These are phyloP conservation scores for Drosophila kambysellisi DNA, from an alignment of 2,888 invertebrate genomes.

Conservation along the genomic window DNA sequence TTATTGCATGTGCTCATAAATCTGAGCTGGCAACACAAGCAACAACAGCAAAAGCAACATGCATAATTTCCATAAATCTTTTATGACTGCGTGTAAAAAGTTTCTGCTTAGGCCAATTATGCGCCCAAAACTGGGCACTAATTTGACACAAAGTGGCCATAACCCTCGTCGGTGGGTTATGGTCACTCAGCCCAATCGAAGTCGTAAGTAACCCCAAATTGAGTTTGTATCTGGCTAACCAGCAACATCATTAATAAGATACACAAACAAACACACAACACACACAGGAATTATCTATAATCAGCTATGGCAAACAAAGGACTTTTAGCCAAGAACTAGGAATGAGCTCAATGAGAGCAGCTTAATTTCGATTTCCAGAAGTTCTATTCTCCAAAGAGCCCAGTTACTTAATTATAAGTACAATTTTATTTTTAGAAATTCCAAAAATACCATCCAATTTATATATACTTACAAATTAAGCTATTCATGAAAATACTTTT, in stretches of 20 bases:
- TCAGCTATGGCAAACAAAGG: conserved; percentile 14
- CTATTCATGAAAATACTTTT: not conserved
- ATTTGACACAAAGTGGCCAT: conserved; percentile 72
- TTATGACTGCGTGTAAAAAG: conserved; percentile 71
- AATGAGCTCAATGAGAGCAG: conserved; percentile 17
- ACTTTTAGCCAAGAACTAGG: not conserved
- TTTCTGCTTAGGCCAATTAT: conserved; percentile 70
- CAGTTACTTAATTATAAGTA: conserved; percentile 13
- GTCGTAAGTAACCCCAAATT: conserved; percentile 63
- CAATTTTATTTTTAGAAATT: not conserved
- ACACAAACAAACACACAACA: conserved; percentile 13
- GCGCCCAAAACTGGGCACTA: conserved; percentile 72
- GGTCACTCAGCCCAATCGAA: conserved; percentile 47
- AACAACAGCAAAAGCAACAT: conserved; percentile 73
- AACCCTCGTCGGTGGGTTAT: conserved; percentile 40
- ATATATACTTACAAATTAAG: not conserved
- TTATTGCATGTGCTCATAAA: conserved; percentile 76
- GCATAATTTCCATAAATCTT: conserved; percentile 81
- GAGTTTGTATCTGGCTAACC: conserved; percentile 50
- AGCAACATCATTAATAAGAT: conserved; percentile 43
- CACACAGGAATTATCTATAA: conserved; percentile 34
- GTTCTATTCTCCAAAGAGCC: not conserved
- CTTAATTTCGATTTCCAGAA: conserved; percentile 28
- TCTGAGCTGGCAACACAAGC: conserved; percentile 66
- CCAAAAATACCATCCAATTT: not conserved